Evolutionary conservation across 2,888 invertebrate species (phyloP).

Genomic region (Thymelicus lineola): DNA sequence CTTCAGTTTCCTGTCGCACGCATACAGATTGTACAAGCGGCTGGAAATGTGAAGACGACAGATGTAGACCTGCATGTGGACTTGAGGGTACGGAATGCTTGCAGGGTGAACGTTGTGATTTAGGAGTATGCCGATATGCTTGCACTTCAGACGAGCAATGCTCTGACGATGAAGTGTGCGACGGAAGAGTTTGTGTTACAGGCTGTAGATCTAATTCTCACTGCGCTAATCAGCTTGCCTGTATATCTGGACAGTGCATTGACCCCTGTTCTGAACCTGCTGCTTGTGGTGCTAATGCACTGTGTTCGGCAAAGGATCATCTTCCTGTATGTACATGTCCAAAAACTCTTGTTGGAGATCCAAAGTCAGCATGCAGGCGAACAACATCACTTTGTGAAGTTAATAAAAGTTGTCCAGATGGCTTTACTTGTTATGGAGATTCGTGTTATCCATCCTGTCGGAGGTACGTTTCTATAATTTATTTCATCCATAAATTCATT

Average conservation of each 20-base stretch:
- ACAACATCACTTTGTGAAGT: conserved; percentile 87
- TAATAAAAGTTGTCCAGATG: conserved; percentile 88
- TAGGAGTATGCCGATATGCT: conserved; percentile 92
- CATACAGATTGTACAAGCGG: conserved; percentile 91
- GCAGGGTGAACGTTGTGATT: conserved; percentile 91
- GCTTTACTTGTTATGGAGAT: conserved; percentile 91
- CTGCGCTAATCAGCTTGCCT: conserved; percentile 90
- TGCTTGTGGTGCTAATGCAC: conserved; percentile 93
- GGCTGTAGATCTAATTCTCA: conserved; percentile 93
- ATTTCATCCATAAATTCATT: too few species aligned
- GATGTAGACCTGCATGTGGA: conserved; percentile 92
- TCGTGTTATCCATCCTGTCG: conserved; percentile 92
- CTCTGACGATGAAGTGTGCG: conserved; percentile 93
- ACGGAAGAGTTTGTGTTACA: conserved; percentile 90
- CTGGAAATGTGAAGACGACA: conserved; percentile 89
- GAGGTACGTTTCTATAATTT: conserved; percentile 75
- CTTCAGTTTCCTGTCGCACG: conserved; percentile 89
- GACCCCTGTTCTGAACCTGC: conserved; percentile 91
- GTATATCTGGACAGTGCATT: conserved; percentile 91
- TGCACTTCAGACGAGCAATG: conserved; percentile 95
- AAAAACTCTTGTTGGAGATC: conserved; percentile 89
- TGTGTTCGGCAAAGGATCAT: conserved; percentile 89
- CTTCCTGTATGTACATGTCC: conserved; percentile 91
- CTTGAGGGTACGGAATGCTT: conserved; percentile 89
- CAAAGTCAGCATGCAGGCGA: conserved; percentile 89